These are phyloP conservation scores for Lordiphosa andalusiaca DNA, from an alignment of 2,888 invertebrate species.

Conservation along the genomic window DNA sequence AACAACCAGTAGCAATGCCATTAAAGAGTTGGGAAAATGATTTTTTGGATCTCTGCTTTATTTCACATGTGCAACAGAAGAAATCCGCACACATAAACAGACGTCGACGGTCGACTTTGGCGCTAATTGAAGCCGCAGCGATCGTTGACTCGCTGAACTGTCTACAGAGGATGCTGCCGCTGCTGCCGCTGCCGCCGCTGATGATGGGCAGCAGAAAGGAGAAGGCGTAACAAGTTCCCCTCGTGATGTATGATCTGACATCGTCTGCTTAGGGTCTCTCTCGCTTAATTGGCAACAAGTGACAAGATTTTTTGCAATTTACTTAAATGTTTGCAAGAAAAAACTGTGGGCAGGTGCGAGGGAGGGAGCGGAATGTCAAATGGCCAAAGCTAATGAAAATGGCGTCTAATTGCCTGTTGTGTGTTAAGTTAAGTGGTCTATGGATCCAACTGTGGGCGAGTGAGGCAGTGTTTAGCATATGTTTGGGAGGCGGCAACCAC, in stretches of 20 bases:
- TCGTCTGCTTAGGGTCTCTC: constrained; percentile 15
- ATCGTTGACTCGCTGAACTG: constrained; percentile 7
- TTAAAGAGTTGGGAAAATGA: constrained; percentile 69
- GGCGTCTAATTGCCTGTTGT: constrained; percentile 47
- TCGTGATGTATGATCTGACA: constrained; percentile 9
- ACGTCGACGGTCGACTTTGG: constrained; percentile 39
- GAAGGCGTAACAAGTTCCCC: constrained; percentile 3
- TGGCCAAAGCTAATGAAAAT: constrained; percentile 49
- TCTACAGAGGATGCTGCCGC: neutral
- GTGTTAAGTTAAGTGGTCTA: constrained; percentile 8
- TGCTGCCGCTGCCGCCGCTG: neutral
- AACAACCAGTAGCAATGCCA: constrained; percentile 49
- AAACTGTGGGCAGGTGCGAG: constrained; percentile 49
- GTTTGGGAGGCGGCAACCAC: too few relatives aligned
- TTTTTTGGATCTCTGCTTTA: constrained; percentile 52
- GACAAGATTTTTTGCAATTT: constrained; percentile 49
- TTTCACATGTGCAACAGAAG: constrained; percentile 45
- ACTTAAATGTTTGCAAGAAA: constrained; percentile 22
- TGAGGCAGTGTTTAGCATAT: constrained; percentile 12
- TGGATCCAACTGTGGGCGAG: constrained; percentile 27
- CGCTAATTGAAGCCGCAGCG: constrained; percentile 68
- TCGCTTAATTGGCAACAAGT: constrained; percentile 61
- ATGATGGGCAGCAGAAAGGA: neutral
- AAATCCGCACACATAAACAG: constrained; percentile 48
- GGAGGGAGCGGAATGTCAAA: constrained; percentile 33